phyloP scores from a whole-genome alignment of 2,888 invertebrate genomes.

The Eretmocerus hayati region DNA sequence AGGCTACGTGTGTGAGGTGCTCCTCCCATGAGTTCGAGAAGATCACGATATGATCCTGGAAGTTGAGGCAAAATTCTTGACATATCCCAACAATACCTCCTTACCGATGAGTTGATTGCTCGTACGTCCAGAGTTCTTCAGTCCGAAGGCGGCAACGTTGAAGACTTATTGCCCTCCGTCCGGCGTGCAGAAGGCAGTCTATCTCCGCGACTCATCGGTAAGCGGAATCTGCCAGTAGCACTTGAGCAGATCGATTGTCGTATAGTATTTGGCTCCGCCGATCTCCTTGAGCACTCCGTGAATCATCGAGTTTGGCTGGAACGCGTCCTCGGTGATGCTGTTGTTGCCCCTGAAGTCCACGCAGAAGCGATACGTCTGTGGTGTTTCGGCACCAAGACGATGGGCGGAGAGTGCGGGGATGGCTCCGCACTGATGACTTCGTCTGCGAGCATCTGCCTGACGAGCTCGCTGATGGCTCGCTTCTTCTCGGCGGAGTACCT shows the following conservation, averaged over 20 bases:
- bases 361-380: slow-evolving; percentile 19
- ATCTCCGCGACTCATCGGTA: not conserved
- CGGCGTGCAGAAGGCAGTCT: not conserved
- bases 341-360: slow-evolving; percentile 27
- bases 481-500: slow-evolving; percentile 9
- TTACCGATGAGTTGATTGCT: not conserved
- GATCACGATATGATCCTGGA: not conserved
- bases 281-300: slow-evolving; percentile 26
- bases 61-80: not conserved
- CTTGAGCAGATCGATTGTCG: slow-evolving; percentile 27
- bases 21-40: not conserved
- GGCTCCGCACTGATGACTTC: slow-evolving; percentile 20
- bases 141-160: not conserved
- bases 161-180: not conserved
- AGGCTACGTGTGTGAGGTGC: slow-evolving; percentile 1
- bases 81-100: not conserved
- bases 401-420: slow-evolving; percentile 22
- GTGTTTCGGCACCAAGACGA: slow-evolving; percentile 20
- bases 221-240: not conserved
- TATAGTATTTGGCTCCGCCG: slow-evolving; percentile 27
- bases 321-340: slow-evolving; percentile 19
- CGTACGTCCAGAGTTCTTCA: not conserved
- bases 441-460: slow-evolving; percentile 20
- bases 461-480: slow-evolving; percentile 15
- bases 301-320: slow-evolving; percentile 25